Evolutionary conservation across 2,888 invertebrate species (phyloP), one percentile per base, ranked within the genome.

Genomic region (Pachydiplax longipennis): DNA sequence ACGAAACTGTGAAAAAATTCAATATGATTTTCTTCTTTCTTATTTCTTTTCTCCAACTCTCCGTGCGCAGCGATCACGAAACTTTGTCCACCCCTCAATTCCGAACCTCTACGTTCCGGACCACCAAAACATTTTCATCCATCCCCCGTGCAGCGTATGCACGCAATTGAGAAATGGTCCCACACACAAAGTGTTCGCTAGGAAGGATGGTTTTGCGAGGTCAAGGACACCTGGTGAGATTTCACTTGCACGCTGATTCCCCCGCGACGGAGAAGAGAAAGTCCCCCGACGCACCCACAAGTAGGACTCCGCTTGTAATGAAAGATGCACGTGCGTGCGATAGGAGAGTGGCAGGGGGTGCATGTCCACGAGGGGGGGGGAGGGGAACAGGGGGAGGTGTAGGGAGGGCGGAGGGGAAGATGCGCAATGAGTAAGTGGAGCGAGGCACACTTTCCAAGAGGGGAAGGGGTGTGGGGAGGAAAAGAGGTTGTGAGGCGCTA

Each of bases 181-280:
- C 6, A 44, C 8, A n/a, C n/a, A n/a, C 0, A 6, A 44, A 44
- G 53, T 5, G 53, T 53, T 53, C 53, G 53, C 18, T 53, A 18
- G 53, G 37, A 61, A n/a, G n/a, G n/a, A n/a, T n/a, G n/a, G n/a
- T n/a, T 73, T 73, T 61, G 87, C 61, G 87, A 87, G 87, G 87
- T 87, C 87, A 87, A 87, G 87, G 87, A 87, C 87, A 87, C 37
- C 87, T 87, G 87, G 87, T 61, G 87, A 61, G 87, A 87, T 87
- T 87, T 87, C 87, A 61, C 87, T 37, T 61, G 83, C 31, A 58
- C 83, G 83, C 15, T 31, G 83, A 83, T 83, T 83, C 83, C 83
- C 83, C 35, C 58, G 58, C 35, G 83, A 83, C 61, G 37, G 37
- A 35, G 83, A 83, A 83, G 87, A 87, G 87, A 87, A 87, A 87